These are phyloP conservation scores for Meloidogyne floridensis DNA, from an alignment of 1,140 invertebrate genomes.

Conservation along the genomic window DNA sequence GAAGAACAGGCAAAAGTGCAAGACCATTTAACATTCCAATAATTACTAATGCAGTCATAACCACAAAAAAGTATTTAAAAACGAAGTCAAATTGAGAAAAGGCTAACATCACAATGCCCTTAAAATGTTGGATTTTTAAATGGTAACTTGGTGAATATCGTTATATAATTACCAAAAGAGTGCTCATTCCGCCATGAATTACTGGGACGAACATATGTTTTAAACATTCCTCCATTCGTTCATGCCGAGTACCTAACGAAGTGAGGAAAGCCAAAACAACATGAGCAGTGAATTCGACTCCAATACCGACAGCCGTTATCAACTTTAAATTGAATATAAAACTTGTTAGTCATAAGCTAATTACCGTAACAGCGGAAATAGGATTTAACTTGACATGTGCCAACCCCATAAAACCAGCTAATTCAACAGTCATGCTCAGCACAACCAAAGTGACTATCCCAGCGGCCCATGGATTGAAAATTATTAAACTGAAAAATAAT, in stretches of 20 bases:
- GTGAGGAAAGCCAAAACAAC: slow-evolving; percentile 85
- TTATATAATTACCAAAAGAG: slow-evolving; percentile 70
- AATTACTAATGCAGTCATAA: slow-evolving; percentile 79
- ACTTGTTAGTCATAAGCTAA: slow-evolving; percentile 66
- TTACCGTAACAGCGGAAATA: slow-evolving; percentile 83
- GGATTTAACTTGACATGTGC: slow-evolving; percentile 84
- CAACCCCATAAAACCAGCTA: slow-evolving; percentile 83
- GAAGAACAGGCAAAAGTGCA: slow-evolving; percentile 85
- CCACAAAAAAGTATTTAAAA: slow-evolving; percentile 84
- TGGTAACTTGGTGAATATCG: too few species aligned
- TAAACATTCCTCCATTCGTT: slow-evolving; percentile 77
- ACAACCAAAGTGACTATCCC: slow-evolving; percentile 75
- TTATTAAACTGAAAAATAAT: not conserved
- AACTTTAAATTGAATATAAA: slow-evolving; percentile 59
- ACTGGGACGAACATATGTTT: slow-evolving; percentile 78
- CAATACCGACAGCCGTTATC: slow-evolving; percentile 79
- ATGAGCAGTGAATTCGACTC: slow-evolving; percentile 83
- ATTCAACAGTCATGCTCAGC: slow-evolving; percentile 77
- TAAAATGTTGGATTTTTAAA: slow-evolving; percentile 10
- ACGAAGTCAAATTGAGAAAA: slow-evolving; percentile 96
- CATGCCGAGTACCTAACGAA: slow-evolving; percentile 79
- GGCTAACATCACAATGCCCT: slow-evolving; percentile 82
- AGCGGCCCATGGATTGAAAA: slow-evolving; percentile 67
- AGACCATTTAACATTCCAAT: slow-evolving; percentile 83
- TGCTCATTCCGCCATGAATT: slow-evolving; percentile 82